Percentiles rank a stretch among this genome's conserved stretches.
These are phyloP conservation scores for Tenthredo scrophulariae DNA, from an alignment of 2,888 invertebrate species.

Conservation along the genomic window DNA sequence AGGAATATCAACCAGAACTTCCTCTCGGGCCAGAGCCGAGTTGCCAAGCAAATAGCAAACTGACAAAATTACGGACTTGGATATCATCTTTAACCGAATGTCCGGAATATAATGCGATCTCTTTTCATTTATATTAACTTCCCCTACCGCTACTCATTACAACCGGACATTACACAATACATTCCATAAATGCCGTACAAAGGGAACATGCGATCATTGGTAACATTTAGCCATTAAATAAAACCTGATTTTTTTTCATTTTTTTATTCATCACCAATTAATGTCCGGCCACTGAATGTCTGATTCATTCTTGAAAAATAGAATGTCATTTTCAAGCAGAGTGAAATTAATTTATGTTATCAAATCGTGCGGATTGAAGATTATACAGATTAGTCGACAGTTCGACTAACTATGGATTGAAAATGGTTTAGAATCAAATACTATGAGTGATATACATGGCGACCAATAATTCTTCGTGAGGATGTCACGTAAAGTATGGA, in stretches of 20 bases:
- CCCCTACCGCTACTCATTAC: neutral
- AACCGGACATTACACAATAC: constrained; percentile 38
- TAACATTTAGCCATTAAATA: neutral
- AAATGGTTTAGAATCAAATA: neutral
- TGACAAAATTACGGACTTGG: constrained; percentile 15
- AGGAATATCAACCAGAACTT: constrained; percentile 67
- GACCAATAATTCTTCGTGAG: neutral
- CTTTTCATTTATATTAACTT: neutral
- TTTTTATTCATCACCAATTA: neutral
- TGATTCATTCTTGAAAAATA: neutral
- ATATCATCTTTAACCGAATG: constrained; percentile 6
- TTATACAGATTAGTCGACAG: neutral
- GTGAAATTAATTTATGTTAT: neutral
- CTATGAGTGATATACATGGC: neutral
- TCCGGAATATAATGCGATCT: neutral
- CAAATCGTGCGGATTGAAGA: neutral
- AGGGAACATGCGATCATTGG: constrained; percentile 10
- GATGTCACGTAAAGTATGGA: neutral
- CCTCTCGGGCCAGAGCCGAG: constrained; percentile 62
- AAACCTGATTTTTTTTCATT: neutral
- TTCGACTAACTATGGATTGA: neutral
- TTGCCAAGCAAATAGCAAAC: constrained; percentile 38
- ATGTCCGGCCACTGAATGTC: neutral
- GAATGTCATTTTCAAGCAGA: neutral
- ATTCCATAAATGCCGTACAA: neutral